Base-by-base conservation (phyloP, 2,888 invertebrate genomes). In the Myathropa florea region DNA sequence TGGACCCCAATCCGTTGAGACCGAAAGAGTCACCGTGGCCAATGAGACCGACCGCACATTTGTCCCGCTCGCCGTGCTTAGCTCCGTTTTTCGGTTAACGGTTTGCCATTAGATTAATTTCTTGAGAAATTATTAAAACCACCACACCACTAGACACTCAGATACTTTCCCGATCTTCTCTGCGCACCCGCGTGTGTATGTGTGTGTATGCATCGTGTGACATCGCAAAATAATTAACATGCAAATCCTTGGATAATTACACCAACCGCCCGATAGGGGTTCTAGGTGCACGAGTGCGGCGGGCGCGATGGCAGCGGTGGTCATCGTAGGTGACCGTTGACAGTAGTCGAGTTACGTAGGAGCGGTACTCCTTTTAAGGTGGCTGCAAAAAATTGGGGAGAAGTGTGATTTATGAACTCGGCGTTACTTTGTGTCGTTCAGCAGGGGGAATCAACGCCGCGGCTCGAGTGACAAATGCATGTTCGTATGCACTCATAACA, bases 51-150 rank as follows among this genome's bases (percentile, higher is more conserved):
- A 76, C 30, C 14, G 57, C 77, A 85, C 67, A 77, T 81, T 71
- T 81, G 84, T 81, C 81, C 61, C 81, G 75, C 64, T 75, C 59
- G 14, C 59, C 26, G 21, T 55, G 64, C 53, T 36, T 30, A 39
- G 14, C 53, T 64, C 59, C 53, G 33, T 46, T 81, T 84, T 83
- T 71, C 39, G 78, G 78, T 67, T 83, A 86, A 86, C 86, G 83
- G 86, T 83, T 70, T 63, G 53, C 18, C 72, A 59, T 73, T 86
- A 79, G 86, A 86, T 86, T 83, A 86, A 86, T 86, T 86, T 83
- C 86, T 75, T 78, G 79, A 70, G 65, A 75, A 86, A 86, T 83
- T 83, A 86, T 83, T 83, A 85, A 85, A 72, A 77, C 55, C 75
- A 55, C 28, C 53, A n/a, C 14, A 61, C 30, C 18, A 18, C n/a